Evolutionary conservation across 2,888 invertebrate species (phyloP).

Genomic region (Euphydryas editha): DNA sequence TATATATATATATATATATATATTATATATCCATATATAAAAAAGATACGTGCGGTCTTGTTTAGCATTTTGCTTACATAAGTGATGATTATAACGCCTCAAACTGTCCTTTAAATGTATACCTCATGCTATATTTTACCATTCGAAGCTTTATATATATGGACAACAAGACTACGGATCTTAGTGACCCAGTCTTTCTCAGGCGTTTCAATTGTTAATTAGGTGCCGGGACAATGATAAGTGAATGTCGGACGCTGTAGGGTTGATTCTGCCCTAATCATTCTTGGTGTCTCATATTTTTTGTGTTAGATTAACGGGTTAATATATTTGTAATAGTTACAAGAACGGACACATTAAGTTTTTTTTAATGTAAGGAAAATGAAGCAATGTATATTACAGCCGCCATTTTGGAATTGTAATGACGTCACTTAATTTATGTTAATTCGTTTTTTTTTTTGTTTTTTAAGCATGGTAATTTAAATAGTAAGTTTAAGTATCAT

Average conservation of each 20-base stretch:
- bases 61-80: no score
- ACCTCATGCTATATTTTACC: background rate
- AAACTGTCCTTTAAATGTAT: background rate
- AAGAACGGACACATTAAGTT: background rate
- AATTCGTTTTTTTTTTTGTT: background rate
- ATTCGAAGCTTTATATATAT: background rate
- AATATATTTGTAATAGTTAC: conserved; percentile 9
- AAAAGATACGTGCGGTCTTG: no score
- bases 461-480: background rate
- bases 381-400: background rate
- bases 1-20: no score
- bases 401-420: background rate
- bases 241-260: conserved; percentile 43
- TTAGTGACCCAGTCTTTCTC: conserved; percentile 41
- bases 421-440: background rate
- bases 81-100: no score
- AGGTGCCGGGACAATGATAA: conserved; percentile 54
- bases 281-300: conserved; percentile 34
- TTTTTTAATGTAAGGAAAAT: background rate
- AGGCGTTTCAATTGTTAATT: conserved; percentile 60
- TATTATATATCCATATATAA: no score
- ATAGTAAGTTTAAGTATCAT: background rate
- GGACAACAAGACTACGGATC: conserved; percentile 18
- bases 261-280: conserved; percentile 36
- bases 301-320: conserved; percentile 25